phyloP scores from a whole-genome alignment of 1,140 invertebrate species.

The Harpegnathos saltator region DNA sequence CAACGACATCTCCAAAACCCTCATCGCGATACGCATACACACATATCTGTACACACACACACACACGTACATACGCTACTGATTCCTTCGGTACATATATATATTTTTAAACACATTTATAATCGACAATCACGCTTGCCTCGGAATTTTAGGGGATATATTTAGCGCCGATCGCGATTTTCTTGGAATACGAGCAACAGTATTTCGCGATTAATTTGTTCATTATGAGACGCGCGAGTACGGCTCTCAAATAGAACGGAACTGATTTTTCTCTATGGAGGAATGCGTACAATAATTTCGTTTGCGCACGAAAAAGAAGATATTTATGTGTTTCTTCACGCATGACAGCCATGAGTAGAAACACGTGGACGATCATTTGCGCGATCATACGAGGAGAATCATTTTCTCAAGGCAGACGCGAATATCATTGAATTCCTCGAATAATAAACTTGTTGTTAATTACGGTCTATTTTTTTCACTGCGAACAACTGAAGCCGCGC shows the following conservation, averaged over 20 bases:
- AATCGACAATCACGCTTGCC: constrained; percentile 83
- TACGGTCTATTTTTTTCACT: not conserved
- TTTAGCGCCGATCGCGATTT: constrained; percentile 47
- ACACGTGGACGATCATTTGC: constrained; percentile 7
- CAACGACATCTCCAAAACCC: constrained; percentile 38
- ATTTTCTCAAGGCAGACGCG: constrained; percentile 19
- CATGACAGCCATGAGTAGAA: not conserved
- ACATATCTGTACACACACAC: not conserved
- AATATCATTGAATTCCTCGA: constrained; percentile 1
- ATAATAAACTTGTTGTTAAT: not conserved
- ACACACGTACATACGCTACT: not conserved
- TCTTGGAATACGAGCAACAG: constrained; percentile 29
- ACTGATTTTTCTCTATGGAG: not conserved
- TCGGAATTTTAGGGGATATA: constrained; percentile 78
- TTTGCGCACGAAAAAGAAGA: no score
- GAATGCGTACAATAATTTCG: no score
- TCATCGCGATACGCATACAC: not conserved
- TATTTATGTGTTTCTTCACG: not conserved
- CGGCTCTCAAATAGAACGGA: not conserved
- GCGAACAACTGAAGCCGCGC: not conserved
- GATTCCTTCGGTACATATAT: constrained; percentile 23
- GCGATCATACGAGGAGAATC: not conserved
- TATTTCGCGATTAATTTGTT: constrained; percentile 28
- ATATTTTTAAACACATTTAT: constrained; percentile 65
- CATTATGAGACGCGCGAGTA: not conserved